Evolutionary conservation across 2,888 invertebrate species (phyloP).

Genomic region (Drosophila niveifrons): DNA sequence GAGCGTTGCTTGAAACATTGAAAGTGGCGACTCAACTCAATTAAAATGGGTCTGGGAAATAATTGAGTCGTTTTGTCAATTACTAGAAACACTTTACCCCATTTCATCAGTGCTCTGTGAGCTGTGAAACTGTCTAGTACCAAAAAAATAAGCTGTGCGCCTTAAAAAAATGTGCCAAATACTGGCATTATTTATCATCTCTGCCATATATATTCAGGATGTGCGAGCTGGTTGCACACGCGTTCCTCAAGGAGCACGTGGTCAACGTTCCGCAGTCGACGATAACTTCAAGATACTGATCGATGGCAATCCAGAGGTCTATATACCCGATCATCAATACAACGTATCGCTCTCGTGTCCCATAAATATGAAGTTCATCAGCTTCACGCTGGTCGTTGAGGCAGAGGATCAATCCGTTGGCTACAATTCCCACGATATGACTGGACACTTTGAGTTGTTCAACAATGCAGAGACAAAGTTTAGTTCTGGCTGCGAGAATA

Average conservation of each 20-base stretch:
- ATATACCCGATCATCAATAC: slow-evolving; percentile 90
- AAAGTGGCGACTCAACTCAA: slow-evolving; percentile 58
- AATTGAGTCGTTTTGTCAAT: slow-evolving; percentile 60
- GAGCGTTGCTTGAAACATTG: slow-evolving; percentile 43
- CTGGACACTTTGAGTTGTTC: slow-evolving; percentile 89
- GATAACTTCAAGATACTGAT: slow-evolving; percentile 90
- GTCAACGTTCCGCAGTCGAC: slow-evolving; percentile 87
- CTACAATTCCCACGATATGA: slow-evolving; percentile 83
- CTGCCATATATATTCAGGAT: slow-evolving; percentile 11
- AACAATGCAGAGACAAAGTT: slow-evolving; percentile 91
- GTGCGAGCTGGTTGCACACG: slow-evolving; percentile 84
- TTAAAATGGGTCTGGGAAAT: slow-evolving; percentile 55
- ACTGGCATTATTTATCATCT: slow-evolving; percentile 19
- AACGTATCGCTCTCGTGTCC: slow-evolving; percentile 89
- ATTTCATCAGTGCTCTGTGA: slow-evolving; percentile 62
- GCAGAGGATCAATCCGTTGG: slow-evolving; percentile 86
- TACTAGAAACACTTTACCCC: slow-evolving; percentile 44
- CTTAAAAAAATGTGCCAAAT: slow-evolving; percentile 38
- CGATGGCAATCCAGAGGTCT: slow-evolving; percentile 89
- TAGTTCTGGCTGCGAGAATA: slow-evolving; percentile 92
- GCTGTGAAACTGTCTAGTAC: slow-evolving; percentile 32
- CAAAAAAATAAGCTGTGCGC: slow-evolving; percentile 9
- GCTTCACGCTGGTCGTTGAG: slow-evolving; percentile 93
- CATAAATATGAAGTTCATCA: slow-evolving; percentile 90
- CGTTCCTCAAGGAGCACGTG: slow-evolving; percentile 86